phyloP scores from a whole-genome alignment of 2,888 invertebrate genomes.

The Mimachlamys varia region DNA sequence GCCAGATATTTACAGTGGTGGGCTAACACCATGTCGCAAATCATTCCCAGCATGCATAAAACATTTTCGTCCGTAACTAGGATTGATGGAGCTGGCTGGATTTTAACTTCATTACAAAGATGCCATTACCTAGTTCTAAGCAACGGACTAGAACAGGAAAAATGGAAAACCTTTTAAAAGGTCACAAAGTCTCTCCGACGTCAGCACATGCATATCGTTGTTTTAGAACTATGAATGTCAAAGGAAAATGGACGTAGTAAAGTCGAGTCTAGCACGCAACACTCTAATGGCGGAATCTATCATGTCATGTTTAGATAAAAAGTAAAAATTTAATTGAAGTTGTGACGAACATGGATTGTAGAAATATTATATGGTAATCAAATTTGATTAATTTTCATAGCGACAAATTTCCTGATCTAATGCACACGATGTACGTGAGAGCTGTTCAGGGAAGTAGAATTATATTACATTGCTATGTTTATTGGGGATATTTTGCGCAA shows the following conservation, averaged over 20 bases:
- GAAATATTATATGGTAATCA: constrained; percentile 6
- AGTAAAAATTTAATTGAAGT: constrained; percentile 15
- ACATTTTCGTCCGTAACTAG: background rate
- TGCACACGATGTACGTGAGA: background rate
- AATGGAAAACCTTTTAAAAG: constrained; percentile 34
- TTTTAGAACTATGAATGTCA: constrained; percentile 7
- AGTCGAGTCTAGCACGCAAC: background rate
- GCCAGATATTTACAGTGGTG: constrained; percentile 21
- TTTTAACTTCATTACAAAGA: constrained; percentile 17
- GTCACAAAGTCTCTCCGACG: background rate
- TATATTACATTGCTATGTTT: background rate
- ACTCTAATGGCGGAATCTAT: background rate
- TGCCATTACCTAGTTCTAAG: constrained; percentile 7
- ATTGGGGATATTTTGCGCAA: background rate
- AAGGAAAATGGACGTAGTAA: constrained; percentile 2
- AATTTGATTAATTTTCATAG: background rate
- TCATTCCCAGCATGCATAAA: constrained; percentile 31
- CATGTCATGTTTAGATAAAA: constrained; percentile 17
- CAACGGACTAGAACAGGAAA: constrained; percentile 7
- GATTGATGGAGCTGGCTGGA: constrained; percentile 22
- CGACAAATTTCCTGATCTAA: background rate
- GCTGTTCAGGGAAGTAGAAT: background rate
- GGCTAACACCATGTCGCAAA: constrained; percentile 27
- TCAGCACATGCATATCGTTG: constrained; percentile 2
- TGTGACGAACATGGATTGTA: background rate